Base-by-base conservation (phyloP, 2,113 vertebrate species). In the Peucedramus taeniatus region DNA sequence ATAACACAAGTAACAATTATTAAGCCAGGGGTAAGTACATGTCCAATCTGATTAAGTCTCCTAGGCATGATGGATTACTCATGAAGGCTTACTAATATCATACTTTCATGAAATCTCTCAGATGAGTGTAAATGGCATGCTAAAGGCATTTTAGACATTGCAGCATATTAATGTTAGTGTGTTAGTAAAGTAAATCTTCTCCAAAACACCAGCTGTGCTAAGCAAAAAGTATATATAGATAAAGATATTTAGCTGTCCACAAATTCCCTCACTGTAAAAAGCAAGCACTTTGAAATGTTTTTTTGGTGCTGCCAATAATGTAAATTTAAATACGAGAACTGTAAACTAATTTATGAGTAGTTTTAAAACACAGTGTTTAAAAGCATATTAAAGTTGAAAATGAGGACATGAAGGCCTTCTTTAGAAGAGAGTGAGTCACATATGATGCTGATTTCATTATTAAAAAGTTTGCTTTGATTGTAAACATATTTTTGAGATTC, bases 61-160 rank as follows among this genome's bases (percentile, higher is more conserved):
- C 85, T 66, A 96, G 96, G 68, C 80, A 86, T 84, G 81, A 96
- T 90, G 94, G 97, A 98, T 97, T 97, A 96, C 93, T 96, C 91
- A 83, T 47, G 88, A 81, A 96, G 70, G 93, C 93, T 97, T 97
- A 97, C 94, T 95, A 95, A 97, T 94, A 94, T 87, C 61, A 94
- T 79, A 91, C 63, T 94, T 95, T 26, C 9, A 15, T 90, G 81
- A 97, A 97, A 87, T 96, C 82, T 76, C 93, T 94, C 92, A 91
- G 83, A 97, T 91, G 92, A 96, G 90, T 56, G 28, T 87, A 97
- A 97, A 94, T 92, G 72, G 74, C 66, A 90, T 11, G 75, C 87
- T 95, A 89, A 94, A 94, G 91, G 74, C 87, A 96, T 96, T 96
- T 96, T 76, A 91, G 82, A 89, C 89, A 95, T 90, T 81, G 83